phyloP scores from a whole-genome alignment of 2,113 vertebrate genomes.

The Cololabis saira region DNA sequence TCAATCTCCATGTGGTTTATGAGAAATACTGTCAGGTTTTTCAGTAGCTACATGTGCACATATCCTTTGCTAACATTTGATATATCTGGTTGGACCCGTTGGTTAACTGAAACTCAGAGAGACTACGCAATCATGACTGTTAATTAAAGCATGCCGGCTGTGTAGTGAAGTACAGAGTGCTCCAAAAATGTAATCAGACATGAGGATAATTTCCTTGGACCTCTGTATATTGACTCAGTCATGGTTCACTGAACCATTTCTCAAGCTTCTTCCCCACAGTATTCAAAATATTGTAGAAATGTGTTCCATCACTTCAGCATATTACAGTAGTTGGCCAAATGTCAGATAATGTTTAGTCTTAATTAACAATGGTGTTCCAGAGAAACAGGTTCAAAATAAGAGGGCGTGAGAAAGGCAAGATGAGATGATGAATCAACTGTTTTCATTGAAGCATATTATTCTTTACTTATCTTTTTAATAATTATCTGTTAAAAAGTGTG shows the following conservation, averaged over 20 bases:
- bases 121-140: not conserved
- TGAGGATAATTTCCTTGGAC: not conserved
- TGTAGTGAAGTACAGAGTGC: not conserved
- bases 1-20: too few relatives aligned
- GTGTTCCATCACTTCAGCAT: not conserved
- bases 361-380: not conserved
- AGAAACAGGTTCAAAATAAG: not conserved
- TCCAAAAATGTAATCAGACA: not conserved
- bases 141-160: not conserved
- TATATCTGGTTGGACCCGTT: conserved; percentile 51
- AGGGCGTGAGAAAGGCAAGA: not conserved
- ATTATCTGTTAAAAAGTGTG: too few relatives aligned
- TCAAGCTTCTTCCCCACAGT: too few relatives aligned
- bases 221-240: not conserved
- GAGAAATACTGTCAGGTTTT: not conserved
- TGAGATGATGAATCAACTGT: too few relatives aligned
- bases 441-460: too few relatives aligned
- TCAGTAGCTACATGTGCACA: not conserved
- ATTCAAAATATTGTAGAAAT: too few relatives aligned
- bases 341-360: not conserved
- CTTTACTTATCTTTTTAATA: too few relatives aligned
- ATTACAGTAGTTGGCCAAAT: not conserved
- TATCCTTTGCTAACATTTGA: not conserved
- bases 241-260: too few relatives aligned
- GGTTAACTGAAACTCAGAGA: conserved; percentile 16